Conservation (phyloP, 2,113 vertebrate genomes). For the Heterotilapia buettikoferi region DNA sequence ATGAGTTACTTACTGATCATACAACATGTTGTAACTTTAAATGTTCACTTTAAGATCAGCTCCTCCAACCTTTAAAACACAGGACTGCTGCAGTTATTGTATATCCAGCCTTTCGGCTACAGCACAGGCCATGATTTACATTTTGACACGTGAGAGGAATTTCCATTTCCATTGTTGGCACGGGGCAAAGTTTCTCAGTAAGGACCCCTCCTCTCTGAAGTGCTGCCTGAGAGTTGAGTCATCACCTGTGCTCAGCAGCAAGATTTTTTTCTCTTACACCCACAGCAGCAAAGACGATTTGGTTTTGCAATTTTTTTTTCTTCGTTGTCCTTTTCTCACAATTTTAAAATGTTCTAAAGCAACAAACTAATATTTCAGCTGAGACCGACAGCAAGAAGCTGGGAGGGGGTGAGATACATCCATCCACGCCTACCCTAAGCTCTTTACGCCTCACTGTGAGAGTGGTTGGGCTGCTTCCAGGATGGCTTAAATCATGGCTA, state of each 20-base stretch:
- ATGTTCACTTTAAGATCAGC: not conserved
- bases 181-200: not conserved
- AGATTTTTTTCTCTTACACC: not conserved
- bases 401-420: not conserved
- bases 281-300: not conserved
- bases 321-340: not conserved
- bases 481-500: conserved; percentile 51
- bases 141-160: conserved; percentile 10
- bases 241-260: not conserved
- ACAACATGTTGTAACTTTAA: not conserved
- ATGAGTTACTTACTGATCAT: conserved; percentile 1
- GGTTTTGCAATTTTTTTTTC: not conserved
- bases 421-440: conserved; percentile 41
- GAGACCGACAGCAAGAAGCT: not conserved
- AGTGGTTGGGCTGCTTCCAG: conserved; percentile 53
- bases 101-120: not conserved
- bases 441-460: conserved; percentile 44
- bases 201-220: not conserved
- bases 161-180: not conserved
- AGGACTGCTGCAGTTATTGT: not conserved
- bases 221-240: conserved; percentile 5
- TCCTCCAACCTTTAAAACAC: not conserved
- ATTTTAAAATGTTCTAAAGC: not conserved
- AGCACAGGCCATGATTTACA: not conserved
- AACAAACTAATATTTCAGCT: conserved; percentile 8